Evolutionary conservation across 2,888 invertebrate genomes (phyloP), one percentile per base, ranked within the genome.

Genomic region (Drosophila leonis): DNA sequence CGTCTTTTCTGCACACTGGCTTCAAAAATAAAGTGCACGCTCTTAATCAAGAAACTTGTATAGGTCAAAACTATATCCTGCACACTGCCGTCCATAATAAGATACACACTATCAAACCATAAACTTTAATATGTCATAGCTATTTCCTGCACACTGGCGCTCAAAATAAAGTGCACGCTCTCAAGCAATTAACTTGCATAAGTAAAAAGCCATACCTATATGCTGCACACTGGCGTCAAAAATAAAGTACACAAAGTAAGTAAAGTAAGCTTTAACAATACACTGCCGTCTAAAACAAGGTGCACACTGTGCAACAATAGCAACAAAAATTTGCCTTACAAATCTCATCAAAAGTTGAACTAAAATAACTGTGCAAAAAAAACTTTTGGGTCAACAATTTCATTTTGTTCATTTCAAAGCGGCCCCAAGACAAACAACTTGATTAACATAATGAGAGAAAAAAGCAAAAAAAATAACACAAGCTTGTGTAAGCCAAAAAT

Each of bases 381-480:
- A 78, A 61, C 60, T 73, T 77, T 63, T 72, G 65, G 76, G 76
- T 68, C 72, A 72, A 60, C 67, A 60, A 51, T 65, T 65, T 65
- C 15, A 61, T 48, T 60, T 57, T 39, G 29, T 51, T 20, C 44
- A 42, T 59, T 67, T 62, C 12, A 42, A 59, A 54, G n/a, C 49
- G 46, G 51, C 15, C 61, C 61, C 60, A 37, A 61, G 57, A 62
- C 44, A 71, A 37, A 29, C 52, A 55, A 63, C 65, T 68, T 72
- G 69, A 80, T 82, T 75, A 82, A 72, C 71, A 78, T 78, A 82
- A 82, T 76, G 80, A 72, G 55, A 61, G 71, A 66, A 56, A 69
- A 64, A 61, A 69, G 65, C 54, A 69, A 62, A 77, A 46, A 29
- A 48, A n/a, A 48, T 29, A 18, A 12, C 29, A 10, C 24, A 12